Percentiles rank a stretch among this genome's conserved stretches.
phyloP scores from a whole-genome alignment of 2,113 vertebrate species.

The Saimiri boliviensis region DNA sequence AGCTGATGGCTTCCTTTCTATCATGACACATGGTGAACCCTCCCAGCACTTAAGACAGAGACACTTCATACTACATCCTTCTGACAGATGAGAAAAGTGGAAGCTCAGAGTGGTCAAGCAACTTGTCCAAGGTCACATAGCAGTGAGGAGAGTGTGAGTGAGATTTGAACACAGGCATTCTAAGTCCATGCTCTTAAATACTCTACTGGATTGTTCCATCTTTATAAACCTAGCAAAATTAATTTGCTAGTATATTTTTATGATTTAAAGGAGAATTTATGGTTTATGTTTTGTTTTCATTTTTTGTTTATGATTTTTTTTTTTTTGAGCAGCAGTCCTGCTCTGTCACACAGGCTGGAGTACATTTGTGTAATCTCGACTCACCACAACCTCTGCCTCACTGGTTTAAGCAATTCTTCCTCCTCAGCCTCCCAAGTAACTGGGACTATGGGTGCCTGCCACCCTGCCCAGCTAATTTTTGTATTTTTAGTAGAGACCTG shows the following conservation, averaged over 20 bases:
- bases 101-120: conserved; percentile 2
- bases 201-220: neutral
- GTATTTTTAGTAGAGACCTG: too few species aligned
- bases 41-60: neutral
- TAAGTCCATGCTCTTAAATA: neutral
- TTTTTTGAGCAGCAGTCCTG: too few species aligned
- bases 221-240: neutral
- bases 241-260: neutral
- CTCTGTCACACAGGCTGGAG: too few species aligned
- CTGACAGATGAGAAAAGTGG: neutral
- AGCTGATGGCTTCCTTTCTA: neutral
- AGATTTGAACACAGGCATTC: neutral
- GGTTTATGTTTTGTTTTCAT: neutral
- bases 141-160: neutral
- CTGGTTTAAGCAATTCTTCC: too few species aligned
- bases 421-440: too few species aligned
- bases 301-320: too few species aligned
- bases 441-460: too few species aligned
- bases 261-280: neutral
- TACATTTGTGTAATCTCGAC: too few species aligned
- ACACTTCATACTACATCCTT: neutral
- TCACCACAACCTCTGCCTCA: too few species aligned
- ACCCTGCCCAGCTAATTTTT: too few species aligned
- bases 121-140: neutral
- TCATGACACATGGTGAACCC: neutral